Conservation (phyloP, 1,140 invertebrate genomes). For the Anastrepha obliqua region DNA sequence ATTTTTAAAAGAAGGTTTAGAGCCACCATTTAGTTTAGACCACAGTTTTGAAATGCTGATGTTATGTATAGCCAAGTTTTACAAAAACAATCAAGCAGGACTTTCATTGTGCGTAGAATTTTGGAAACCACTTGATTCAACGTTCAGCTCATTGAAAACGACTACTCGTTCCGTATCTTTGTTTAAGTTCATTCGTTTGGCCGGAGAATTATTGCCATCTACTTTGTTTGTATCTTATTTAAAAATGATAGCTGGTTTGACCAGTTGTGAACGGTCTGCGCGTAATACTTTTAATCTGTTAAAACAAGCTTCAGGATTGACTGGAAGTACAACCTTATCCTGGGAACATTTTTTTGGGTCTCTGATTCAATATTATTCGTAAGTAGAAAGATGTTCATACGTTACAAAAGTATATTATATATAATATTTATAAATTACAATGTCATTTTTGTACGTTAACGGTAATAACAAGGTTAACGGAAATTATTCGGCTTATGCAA, state of each 20-base stretch:
- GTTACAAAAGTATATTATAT: background rate
- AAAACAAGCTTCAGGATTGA: slow-evolving; percentile 78
- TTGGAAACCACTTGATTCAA: slow-evolving; percentile 83
- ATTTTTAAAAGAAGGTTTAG: slow-evolving; percentile 87
- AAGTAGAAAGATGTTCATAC: slow-evolving; percentile 59
- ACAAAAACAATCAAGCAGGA: slow-evolving; percentile 83
- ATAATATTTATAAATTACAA: too few species aligned
- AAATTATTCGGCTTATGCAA: too few species aligned
- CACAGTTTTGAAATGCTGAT: slow-evolving; percentile 90
- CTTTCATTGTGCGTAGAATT: slow-evolving; percentile 86
- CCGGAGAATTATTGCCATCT: slow-evolving; percentile 90
- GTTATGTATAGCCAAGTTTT: slow-evolving; percentile 85
- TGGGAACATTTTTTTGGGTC: slow-evolving; percentile 94
- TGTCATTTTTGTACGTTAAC: too few species aligned
- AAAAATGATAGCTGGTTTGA: slow-evolving; percentile 89
- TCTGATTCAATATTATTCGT: slow-evolving; percentile 84
- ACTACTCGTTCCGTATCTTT: slow-evolving; percentile 83
- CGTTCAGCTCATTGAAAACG: slow-evolving; percentile 60
- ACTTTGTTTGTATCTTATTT: slow-evolving; percentile 91
- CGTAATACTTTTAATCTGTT: slow-evolving; percentile 90
- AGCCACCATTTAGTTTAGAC: slow-evolving; percentile 84
- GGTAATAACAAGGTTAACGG: too few species aligned
- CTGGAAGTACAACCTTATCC: slow-evolving; percentile 78
- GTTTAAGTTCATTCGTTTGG: slow-evolving; percentile 92
- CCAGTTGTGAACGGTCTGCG: slow-evolving; percentile 83